A percentile compares a stretch with the other conserved stretches of the same genome.
Conservation (phyloP, 2,797 vertebrate genomes). For the Centroberyx gerrardi region DNA sequence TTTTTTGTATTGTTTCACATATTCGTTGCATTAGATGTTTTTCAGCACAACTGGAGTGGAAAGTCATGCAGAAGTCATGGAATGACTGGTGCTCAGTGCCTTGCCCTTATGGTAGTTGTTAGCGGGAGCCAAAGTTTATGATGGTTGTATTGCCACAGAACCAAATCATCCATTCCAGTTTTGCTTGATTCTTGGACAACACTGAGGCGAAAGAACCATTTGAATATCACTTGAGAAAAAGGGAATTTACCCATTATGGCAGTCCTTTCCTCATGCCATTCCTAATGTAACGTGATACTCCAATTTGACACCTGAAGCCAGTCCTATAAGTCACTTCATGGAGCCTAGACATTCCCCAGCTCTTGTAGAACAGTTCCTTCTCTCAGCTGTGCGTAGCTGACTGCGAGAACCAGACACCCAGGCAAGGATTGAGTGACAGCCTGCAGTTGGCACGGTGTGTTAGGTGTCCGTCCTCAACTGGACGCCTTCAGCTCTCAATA, state of each 20-base stretch:
- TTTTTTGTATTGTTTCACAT: too few species aligned
- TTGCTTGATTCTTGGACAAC: not conserved
- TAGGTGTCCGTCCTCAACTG: constrained; percentile 26
- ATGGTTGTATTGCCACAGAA: too few species aligned
- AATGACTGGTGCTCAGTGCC: too few species aligned
- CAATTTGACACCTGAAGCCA: constrained; percentile 3
- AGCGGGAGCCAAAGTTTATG: not conserved
- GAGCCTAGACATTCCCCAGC: constrained; percentile 20
- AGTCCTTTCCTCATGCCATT: not conserved
- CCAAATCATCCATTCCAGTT: not conserved
- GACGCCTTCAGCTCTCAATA: constrained; percentile 6
- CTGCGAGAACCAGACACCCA: constrained; percentile 51
- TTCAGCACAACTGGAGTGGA: too few species aligned
- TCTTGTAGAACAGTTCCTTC: not conserved
- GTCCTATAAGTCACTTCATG: not conserved
- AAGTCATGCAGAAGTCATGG: too few species aligned
- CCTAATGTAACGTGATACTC: not conserved
- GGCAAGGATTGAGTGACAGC: constrained; percentile 63
- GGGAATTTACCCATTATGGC: not conserved
- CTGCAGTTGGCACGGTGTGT: constrained; percentile 45
- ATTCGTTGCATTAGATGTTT: too few species aligned
- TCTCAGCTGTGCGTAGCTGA: constrained; percentile 19
- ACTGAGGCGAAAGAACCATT: not conserved
- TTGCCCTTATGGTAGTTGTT: not conserved
- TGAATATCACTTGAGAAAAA: not conserved